These are phyloP conservation scores for Leptocoma aspasia DNA, from an alignment of 2,113 vertebrate species.

Conservation along the genomic window DNA sequence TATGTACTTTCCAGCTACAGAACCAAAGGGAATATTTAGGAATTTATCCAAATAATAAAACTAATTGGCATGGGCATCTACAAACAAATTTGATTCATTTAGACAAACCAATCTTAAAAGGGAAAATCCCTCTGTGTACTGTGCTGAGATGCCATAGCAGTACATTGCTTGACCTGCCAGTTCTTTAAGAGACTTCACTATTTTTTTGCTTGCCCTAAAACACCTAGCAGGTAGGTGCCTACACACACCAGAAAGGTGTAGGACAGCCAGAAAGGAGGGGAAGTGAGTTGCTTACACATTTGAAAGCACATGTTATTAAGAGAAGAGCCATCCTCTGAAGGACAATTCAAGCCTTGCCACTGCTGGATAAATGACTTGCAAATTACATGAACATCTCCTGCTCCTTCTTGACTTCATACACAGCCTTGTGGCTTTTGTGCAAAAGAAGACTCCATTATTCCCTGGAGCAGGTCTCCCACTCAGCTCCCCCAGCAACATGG, in stretches of 20 bases:
- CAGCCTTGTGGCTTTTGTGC: not conserved
- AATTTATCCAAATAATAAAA: not conserved
- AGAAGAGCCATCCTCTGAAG: not conserved
- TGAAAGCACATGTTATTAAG: not conserved
- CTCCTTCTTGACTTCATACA: not conserved
- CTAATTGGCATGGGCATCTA: not conserved
- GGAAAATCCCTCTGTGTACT: not conserved
- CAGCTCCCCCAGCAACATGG: accelerated
- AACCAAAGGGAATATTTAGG: not conserved
- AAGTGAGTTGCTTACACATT: not conserved
- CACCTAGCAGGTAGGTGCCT: not conserved
- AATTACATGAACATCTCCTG: not conserved
- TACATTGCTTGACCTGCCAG: not conserved
- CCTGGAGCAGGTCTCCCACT: not conserved
- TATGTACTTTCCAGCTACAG: not conserved
- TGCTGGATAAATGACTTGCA: not conserved
- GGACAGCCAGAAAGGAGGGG: not conserved
- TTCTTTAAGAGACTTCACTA: not conserved
- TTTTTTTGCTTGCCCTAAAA: not conserved
- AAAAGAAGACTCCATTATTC: not conserved
- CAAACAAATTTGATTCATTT: not conserved
- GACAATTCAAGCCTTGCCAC: not conserved
- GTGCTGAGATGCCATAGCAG: not conserved
- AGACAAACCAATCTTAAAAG: not conserved
- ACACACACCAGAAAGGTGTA: too few species aligned